These are phyloP conservation scores for Amiota minor DNA, from an alignment of 2,888 invertebrate genomes.

Conservation along the genomic window DNA sequence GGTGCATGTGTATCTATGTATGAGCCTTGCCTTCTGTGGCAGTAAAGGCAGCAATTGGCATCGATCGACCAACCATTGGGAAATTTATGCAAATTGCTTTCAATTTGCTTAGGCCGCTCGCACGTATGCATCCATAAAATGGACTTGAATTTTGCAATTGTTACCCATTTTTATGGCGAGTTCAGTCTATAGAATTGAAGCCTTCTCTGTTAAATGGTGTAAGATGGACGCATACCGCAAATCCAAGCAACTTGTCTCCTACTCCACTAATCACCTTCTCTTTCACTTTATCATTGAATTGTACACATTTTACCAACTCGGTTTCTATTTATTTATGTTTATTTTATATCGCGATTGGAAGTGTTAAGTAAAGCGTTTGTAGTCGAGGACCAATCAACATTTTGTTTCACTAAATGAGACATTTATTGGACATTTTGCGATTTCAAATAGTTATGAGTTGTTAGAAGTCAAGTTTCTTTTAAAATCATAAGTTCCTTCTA, in stretches of 20 bases:
- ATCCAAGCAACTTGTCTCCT: neutral
- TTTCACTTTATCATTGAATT: neutral
- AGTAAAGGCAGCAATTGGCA: conserved; percentile 34
- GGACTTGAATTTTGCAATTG: conserved; percentile 36
- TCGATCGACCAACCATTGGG: conserved; percentile 29
- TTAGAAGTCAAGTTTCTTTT: too few species aligned
- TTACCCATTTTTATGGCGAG: conserved; percentile 37
- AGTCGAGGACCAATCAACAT: too few species aligned
- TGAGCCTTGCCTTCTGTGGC: conserved; percentile 25
- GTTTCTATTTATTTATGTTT: conserved; percentile 7
- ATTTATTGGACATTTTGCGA: too few species aligned
- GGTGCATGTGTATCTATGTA: conserved; percentile 29
- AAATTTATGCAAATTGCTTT: conserved; percentile 65
- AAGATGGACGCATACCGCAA: neutral
- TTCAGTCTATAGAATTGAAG: neutral
- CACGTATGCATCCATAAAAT: conserved; percentile 23
- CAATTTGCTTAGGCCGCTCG: conserved; percentile 54
- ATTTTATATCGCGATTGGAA: conserved; percentile 27
- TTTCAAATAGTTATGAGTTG: too few species aligned
- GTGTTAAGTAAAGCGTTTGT: conserved; percentile 6
- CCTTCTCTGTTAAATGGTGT: neutral
- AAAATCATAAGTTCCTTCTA: too few species aligned
- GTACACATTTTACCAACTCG: neutral
- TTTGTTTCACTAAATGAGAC: too few species aligned
- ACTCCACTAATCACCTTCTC: neutral